Percentiles rank a stretch among this genome's conserved stretches.
These are phyloP conservation scores for Lepus timidus DNA, from an alignment of 2,113 vertebrate genomes.

Conservation along the genomic window DNA sequence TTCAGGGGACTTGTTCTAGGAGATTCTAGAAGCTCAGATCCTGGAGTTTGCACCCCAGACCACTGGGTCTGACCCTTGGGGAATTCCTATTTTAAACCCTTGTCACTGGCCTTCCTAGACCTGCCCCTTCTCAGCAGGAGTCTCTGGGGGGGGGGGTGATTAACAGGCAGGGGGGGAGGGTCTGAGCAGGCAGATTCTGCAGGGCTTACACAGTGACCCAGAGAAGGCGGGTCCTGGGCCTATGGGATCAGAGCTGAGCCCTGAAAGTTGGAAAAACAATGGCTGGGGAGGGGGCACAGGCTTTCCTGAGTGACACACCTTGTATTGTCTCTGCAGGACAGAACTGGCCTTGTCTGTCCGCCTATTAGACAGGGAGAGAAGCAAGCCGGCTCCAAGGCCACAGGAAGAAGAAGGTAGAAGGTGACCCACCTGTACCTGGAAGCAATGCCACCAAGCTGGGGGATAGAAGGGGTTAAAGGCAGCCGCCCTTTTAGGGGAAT, in stretches of 20 bases:
- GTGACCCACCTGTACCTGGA: background rate
- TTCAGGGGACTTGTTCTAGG: background rate
- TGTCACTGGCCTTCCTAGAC: background rate
- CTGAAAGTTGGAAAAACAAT: background rate
- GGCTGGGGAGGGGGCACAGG: too few species aligned
- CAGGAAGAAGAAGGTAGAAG: too few species aligned
- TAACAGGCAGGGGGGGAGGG: background rate
- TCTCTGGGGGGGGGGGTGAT: background rate
- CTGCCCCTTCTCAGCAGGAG: background rate
- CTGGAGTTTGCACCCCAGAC: background rate
- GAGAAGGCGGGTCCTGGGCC: background rate
- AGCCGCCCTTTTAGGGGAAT: background rate
- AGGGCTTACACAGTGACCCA: background rate
- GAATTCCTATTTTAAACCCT: background rate
- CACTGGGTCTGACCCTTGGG: background rate
- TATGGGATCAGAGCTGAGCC: background rate
- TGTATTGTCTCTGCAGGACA: background rate
- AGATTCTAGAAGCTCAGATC: background rate
- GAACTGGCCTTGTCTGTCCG: background rate
- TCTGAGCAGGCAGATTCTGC: background rate
- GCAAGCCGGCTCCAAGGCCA: background rate
- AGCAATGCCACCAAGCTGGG: background rate
- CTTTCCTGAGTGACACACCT: background rate
- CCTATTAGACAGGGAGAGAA: too few species aligned
- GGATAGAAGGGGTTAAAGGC: background rate